Evolutionary conservation across 92 coral and sea anemone species (phyloP), one percentile per base, ranked within the genome.

Genomic region (Palythoa heliodiscus): DNA sequence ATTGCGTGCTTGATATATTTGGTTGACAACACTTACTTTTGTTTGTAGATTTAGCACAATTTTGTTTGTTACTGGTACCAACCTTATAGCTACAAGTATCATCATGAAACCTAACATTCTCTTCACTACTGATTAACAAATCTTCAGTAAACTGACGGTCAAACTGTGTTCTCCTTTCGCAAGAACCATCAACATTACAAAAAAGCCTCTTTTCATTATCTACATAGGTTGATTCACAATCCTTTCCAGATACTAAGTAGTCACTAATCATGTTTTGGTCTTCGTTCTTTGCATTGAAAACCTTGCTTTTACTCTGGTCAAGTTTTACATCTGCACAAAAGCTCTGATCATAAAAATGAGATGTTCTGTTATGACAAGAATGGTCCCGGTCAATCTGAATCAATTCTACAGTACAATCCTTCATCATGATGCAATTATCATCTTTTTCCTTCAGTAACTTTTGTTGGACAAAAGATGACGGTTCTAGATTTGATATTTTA

Each of bases 81-180:
- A 4, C 12, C 52, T 50, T 68, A 5, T 19, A 19, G 16, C 14
- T 29, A 70, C 35, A 70, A 3, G 17, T 0, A 25, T 35, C 52
- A 25, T 52, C 12, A 14, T 53, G 5, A 83, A 54, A 70, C 12
- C 22, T 12, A 50, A 12, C 57, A 52, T n/a, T 55, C 29, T 15
- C 47, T 79, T 61, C 73, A 58, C 38, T 19, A n/a, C 35, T 37
- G 11, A 48, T 22, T n/a, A 39, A 37, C 23, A 22, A 16, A 19
- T 22, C 38, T 20, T 69, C 38, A 16, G 39, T 40, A 43, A 87
- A 24, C 68, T 72, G 55, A 70, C 72, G 38, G 92, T 78, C 78
- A 71, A 73, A 52, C 77, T 19, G 7, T 35, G 23, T 13, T 52
- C 50, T 47, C 7, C n/a, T 54, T 77, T 15, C 29, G 3, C 39